Evolutionary conservation across 2,888 invertebrate genomes (phyloP).

Genomic region (Oegoconia quadripuncta): DNA sequence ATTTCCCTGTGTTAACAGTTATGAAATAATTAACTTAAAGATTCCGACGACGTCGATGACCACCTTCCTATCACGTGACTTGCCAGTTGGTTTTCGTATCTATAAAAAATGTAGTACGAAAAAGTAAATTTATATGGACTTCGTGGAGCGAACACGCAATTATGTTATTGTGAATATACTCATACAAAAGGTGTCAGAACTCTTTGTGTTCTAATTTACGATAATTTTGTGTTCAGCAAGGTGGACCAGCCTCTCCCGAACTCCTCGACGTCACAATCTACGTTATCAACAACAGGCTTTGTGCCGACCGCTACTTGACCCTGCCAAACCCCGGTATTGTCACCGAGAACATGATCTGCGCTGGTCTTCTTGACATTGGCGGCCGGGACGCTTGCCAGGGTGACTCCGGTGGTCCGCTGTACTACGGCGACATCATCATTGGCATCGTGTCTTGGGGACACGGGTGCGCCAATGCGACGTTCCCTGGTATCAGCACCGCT

Average conservation of each 20-base stretch:
- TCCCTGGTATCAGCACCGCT: conserved; percentile 67
- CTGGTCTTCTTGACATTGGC: conserved; percentile 25
- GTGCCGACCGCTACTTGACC: conserved; percentile 37
- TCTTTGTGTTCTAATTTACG: conserved; percentile 20
- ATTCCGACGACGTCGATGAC: too few relatives aligned
- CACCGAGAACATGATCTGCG: conserved; percentile 46
- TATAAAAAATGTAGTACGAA: too few relatives aligned
- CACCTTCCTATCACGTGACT: too few relatives aligned
- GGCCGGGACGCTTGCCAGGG: conserved; percentile 23
- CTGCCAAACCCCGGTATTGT: conserved; percentile 19
- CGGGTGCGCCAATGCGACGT: conserved; percentile 59
- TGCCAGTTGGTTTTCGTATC: too few relatives aligned
- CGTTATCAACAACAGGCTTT: conserved; percentile 42
- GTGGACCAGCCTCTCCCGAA: conserved; percentile 23
- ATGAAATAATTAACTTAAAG: too few relatives aligned
- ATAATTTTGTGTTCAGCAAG: conserved; percentile 25
- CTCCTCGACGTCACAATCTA: conserved; percentile 41
- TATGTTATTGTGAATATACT: background rate
- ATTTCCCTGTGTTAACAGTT: too few relatives aligned
- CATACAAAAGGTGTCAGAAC: background rate
- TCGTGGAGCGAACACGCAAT: too few relatives aligned
- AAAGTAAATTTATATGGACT: too few relatives aligned
- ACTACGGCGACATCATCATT: conserved; percentile 45
- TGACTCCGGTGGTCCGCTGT: conserved; percentile 73
- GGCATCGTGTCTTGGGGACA: conserved; percentile 72